Evolutionary conservation across 2,113 vertebrate genomes (phyloP).

Genomic region (Indri indri): DNA sequence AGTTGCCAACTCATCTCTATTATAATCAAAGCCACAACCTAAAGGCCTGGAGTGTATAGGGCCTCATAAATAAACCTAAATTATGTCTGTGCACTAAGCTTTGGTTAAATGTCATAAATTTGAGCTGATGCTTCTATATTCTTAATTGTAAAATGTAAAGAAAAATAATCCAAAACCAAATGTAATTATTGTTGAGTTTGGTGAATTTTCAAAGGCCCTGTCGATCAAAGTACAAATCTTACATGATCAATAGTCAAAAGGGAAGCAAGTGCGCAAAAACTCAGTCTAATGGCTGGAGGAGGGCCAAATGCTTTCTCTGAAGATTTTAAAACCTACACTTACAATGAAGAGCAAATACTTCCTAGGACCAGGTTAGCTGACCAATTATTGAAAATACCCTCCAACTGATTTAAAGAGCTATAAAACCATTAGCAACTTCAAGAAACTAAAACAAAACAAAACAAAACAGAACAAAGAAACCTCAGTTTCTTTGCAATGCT

Average conservation of each 20-base stretch:
- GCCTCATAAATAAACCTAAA: background rate
- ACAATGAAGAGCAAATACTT: slow-evolving; percentile 33
- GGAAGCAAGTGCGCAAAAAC: background rate
- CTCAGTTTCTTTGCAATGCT: slow-evolving; percentile 19
- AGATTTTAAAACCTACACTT: background rate
- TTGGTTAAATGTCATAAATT: background rate
- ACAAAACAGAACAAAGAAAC: slow-evolving; percentile 51
- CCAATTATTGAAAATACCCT: slow-evolving; percentile 27
- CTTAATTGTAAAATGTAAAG: background rate
- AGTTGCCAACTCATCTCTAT: background rate
- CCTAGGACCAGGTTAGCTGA: background rate
- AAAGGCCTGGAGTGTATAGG: accelerated
- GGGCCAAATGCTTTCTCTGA: background rate
- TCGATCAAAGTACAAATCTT: background rate
- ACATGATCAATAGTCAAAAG: background rate
- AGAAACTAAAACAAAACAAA: background rate
- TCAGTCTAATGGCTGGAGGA: background rate
- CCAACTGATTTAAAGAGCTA: slow-evolving; percentile 23
- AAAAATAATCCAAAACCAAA: slow-evolving; percentile 28
- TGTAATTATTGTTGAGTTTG: background rate
- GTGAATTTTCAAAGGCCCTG: background rate
- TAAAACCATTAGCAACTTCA: slow-evolving; percentile 64
- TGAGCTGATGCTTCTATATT: background rate
- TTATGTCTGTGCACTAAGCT: background rate
- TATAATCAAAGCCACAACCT: background rate